Percentiles rank a stretch among this genome's conserved stretches.
phyloP scores from a whole-genome alignment of 1,140 invertebrate genomes.

The Drosophila varians region DNA sequence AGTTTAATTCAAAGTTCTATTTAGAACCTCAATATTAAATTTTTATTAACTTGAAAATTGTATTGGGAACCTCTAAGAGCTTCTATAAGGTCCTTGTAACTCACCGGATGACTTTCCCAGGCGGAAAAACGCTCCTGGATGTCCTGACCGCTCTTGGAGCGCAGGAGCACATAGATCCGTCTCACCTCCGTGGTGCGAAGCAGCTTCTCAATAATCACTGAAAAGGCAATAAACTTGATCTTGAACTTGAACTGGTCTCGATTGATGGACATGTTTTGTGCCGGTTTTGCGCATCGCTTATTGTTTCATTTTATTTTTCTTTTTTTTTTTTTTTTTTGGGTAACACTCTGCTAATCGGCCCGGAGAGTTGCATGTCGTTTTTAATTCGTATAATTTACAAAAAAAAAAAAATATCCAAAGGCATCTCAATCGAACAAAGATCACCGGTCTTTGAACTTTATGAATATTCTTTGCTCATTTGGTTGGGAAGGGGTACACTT shows the following conservation, averaged over 20 bases:
- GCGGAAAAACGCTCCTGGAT: constrained; percentile 88
- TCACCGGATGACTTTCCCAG: constrained; percentile 85
- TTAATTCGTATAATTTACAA: not conserved
- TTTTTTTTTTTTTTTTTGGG: constrained; percentile 1
- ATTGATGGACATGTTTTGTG: constrained; percentile 3
- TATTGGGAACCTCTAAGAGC: not conserved
- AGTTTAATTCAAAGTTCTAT: no score
- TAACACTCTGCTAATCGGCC: not conserved
- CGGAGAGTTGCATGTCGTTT: constrained; percentile 7
- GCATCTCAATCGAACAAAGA: constrained; percentile 2
- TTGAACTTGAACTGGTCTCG: constrained; percentile 7
- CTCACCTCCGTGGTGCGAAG: constrained; percentile 89
- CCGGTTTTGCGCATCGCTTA: constrained; percentile 15
- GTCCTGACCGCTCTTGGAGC: constrained; percentile 90
- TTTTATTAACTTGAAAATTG: no score
- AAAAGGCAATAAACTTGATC: constrained; percentile 24
- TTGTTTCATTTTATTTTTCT: not conserved
- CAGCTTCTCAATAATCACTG: constrained; percentile 91
- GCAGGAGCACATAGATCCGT: constrained; percentile 90
- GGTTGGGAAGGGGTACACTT: not conserved
- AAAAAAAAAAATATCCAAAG: no score
- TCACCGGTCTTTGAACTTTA: constrained; percentile 8
- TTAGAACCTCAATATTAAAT: not conserved
- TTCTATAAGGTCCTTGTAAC: no score
- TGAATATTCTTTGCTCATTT: not conserved